Conservation (phyloP, 1,140 invertebrate species). For the Frieseomelitta varia region DNA sequence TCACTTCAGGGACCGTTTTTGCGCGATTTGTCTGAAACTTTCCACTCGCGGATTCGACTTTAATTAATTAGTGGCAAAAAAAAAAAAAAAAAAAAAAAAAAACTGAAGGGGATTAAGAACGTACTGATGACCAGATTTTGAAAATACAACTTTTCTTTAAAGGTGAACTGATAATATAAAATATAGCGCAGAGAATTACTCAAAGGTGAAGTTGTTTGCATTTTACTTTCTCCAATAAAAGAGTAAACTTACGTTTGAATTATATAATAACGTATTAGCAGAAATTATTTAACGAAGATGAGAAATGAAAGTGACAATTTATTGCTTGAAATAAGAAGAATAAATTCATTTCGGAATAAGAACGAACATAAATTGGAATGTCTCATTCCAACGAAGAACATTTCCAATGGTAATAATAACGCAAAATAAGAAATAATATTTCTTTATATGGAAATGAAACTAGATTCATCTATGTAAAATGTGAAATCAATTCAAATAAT, state of each 20-base stretch:
- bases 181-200: not conserved
- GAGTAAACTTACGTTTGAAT: not conserved
- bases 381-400: no score
- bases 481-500: no score
- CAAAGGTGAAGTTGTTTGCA: not conserved
- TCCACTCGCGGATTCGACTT: not conserved
- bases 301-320: no score
- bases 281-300: not conserved
- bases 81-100: no score
- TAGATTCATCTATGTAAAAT: no score
- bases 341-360: no score
- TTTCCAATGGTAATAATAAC: no score
- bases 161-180: not conserved
- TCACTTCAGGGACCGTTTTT: not conserved
- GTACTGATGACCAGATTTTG: not conserved
- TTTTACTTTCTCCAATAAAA: not conserved
- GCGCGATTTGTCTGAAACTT: slow-evolving; percentile 9
- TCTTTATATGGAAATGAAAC: no score
- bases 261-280: not conserved
- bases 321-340: no score
- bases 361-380: no score
- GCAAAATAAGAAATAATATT: no score
- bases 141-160: not conserved
- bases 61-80: slow-evolving; percentile 11
- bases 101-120: slow-evolving; percentile 1